Percentiles rank a stretch among this genome's conserved stretches.
Evolutionary conservation across 2,797 vertebrate genomes (phyloP).

Genomic region (Huso huso): DNA sequence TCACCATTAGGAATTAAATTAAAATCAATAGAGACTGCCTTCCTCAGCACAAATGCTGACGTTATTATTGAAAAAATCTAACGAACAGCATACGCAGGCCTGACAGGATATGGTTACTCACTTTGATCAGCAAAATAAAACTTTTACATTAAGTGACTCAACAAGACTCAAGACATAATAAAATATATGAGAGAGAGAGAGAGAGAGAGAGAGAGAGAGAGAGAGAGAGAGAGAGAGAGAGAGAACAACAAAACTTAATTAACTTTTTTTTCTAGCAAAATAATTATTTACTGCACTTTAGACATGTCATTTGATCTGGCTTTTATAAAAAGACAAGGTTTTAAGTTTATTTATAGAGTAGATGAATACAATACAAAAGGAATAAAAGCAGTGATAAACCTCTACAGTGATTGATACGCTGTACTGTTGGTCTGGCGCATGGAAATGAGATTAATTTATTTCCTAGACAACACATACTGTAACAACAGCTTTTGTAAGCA

Average conservation of each 20-base stretch:
- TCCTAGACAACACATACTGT: background rate
- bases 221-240: no score
- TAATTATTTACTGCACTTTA: no score
- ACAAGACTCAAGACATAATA: background rate
- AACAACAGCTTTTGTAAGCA: background rate
- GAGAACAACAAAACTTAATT: no score
- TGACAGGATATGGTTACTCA: constrained; percentile 1
- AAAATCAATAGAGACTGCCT: background rate
- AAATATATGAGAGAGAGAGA: background rate
- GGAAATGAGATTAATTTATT: background rate
- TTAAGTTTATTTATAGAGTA: no score
- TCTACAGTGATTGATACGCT: no score
- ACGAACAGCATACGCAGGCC: background rate
- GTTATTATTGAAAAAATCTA: constrained; percentile 2
- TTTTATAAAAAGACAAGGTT: no score
- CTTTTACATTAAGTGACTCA: background rate
- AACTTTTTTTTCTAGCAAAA: no score
- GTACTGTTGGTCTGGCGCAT: background rate
- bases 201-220: no score
- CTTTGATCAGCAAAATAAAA: constrained; percentile 7
- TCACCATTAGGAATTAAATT: background rate
- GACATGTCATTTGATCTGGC: no score
- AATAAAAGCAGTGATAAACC: no score
- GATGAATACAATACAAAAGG: no score
- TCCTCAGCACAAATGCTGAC: background rate